Base-by-base conservation (phyloP, 2,113 vertebrate species). In the Clupea harengus region DNA sequence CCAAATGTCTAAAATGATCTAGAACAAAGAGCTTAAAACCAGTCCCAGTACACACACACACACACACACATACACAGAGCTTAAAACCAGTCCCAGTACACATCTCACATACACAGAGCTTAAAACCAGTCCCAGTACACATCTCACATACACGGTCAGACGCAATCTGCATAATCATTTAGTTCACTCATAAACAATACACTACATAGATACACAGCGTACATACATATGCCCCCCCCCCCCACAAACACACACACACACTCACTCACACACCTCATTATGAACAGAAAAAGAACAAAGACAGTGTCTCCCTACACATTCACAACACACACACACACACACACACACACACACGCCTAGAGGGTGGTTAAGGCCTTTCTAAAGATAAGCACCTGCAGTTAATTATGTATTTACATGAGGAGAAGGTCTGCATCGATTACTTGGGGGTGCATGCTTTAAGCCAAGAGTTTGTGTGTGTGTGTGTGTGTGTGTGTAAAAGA, bases 351-450 rank as follows among this genome's bases (percentile, higher is more conserved):
- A n/a, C 20, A 60, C 57, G n/a, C 57, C 52, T 54, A 15, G 15
- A 54, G 17, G 17, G 52, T 54, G 4, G 39, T 15, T 46, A 91
- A 72, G 92, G 90, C 92, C 93, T 93, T 93, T 83, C 86, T 39
- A 13, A 91, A 91, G 90, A 92, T 93, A 95, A 95, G 94, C 92
- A 94, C 92, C 94, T 94, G 93, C 95, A 95, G 94, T 96, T 95
- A 95, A 96, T 96, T 97, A 96, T 90, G 88, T 82, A 92, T 93
- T 95, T 94, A 94, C 96, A 93, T 92, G 94, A 94, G 93, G 93
- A 94, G 93, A 83, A 82, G 45, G 49, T 91, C 82, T 84, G 82
- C 92, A 96, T 96, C 91, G 95, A 97, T 95, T 81, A 92, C 90
- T 94, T 94, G 95, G 96, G 94, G 94, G 96, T 95, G 92, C 54